Percentiles rank a stretch among this genome's conserved stretches.
phyloP scores from a whole-genome alignment of 2,113 vertebrate species.

The Taxidea taxus region DNA sequence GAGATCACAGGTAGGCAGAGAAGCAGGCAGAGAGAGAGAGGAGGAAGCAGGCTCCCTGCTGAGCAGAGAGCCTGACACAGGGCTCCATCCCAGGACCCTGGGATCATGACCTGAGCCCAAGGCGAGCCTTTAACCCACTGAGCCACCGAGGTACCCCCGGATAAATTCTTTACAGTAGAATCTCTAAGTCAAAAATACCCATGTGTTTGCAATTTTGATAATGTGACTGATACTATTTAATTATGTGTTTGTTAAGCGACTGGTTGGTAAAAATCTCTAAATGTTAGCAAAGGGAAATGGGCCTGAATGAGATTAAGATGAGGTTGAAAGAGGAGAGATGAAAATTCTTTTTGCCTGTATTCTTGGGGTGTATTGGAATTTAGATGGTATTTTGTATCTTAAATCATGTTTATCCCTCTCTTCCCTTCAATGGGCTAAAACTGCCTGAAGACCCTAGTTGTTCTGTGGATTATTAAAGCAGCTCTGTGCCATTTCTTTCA shows the following conservation, averaged over 20 bases:
- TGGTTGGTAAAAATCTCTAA: neutral
- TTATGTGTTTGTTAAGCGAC: neutral
- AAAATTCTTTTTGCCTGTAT: neutral
- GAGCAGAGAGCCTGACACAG: no score
- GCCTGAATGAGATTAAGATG: neutral
- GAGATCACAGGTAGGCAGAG: no score
- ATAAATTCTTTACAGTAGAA: neutral
- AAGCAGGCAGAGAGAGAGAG: no score
- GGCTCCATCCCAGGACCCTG: no score
- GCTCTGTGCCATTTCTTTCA: slow-evolving; percentile 70
- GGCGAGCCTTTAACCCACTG: no score
- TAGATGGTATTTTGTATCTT: neutral
- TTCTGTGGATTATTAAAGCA: slow-evolving; percentile 13
- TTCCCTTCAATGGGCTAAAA: neutral
- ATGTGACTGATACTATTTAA: neutral
- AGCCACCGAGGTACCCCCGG: no score
- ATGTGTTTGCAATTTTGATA: neutral
- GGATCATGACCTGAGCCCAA: no score
- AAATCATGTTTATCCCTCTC: neutral
- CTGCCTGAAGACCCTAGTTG: rapidly evolving
- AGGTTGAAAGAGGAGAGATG: neutral
- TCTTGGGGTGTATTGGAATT: neutral
- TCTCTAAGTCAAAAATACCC: neutral
- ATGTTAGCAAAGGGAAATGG: neutral
- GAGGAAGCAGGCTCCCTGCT: no score